These are phyloP conservation scores for Rhea pennata DNA, from an alignment of 2,113 vertebrate genomes.

Conservation along the genomic window DNA sequence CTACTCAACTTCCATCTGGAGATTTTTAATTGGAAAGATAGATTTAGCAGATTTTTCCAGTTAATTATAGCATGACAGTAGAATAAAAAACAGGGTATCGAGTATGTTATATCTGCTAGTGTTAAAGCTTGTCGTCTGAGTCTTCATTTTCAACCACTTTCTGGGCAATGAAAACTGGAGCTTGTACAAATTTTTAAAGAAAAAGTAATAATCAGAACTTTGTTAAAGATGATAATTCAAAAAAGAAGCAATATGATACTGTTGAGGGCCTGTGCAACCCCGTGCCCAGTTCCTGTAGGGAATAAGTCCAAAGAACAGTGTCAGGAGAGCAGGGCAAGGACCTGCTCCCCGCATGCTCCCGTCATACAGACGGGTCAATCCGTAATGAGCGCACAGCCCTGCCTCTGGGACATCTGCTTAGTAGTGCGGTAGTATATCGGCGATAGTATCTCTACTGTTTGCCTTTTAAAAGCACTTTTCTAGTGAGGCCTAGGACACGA, in stretches of 20 bases:
- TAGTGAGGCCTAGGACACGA: constrained; percentile 44
- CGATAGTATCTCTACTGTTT: constrained; percentile 62
- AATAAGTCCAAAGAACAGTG: constrained; percentile 54
- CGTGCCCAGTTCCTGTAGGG: not conserved
- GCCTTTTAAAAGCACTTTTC: constrained; percentile 40
- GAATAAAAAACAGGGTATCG: constrained; percentile 45
- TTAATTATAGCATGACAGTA: constrained; percentile 20
- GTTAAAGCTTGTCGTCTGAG: not conserved
- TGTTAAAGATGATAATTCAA: not conserved
- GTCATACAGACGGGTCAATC: constrained; percentile 68
- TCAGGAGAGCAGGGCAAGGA: constrained; percentile 62
- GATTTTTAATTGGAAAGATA: constrained; percentile 42
- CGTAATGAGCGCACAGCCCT: constrained; percentile 53
- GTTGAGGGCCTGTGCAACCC: not conserved
- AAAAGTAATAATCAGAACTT: not conserved
- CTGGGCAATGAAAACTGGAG: not conserved
- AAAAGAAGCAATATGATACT: not conserved
- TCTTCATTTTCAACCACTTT: not conserved
- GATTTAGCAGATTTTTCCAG: not conserved
- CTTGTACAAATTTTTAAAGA: not conserved
- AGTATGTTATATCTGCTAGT: not conserved
- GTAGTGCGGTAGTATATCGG: constrained; percentile 58
- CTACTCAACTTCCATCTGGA: constrained; percentile 33
- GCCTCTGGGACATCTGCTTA: constrained; percentile 74
- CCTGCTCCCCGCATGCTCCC: not conserved